These are phyloP conservation scores for Paradoxurus hermaphroditus DNA, from an alignment of 2,113 vertebrate species.

Conservation along the genomic window DNA sequence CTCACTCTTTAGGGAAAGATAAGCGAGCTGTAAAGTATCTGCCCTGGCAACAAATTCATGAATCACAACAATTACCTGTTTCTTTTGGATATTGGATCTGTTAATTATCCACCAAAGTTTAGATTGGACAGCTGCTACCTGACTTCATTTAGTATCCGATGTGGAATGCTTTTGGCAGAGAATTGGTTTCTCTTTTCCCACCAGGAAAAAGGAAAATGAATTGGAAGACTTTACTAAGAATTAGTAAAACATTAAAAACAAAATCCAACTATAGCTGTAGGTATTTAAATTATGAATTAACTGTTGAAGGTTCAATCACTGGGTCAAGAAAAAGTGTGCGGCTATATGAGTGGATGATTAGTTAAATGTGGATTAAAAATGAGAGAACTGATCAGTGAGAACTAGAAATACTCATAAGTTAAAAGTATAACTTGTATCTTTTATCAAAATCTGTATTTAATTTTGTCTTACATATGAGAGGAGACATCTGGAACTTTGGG, in stretches of 20 bases:
- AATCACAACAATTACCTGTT: constrained; percentile 82
- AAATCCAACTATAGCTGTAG: constrained; percentile 38
- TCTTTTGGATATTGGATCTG: constrained; percentile 80
- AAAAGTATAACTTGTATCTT: constrained; percentile 70
- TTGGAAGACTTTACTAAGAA: constrained; percentile 73
- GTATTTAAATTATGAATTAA: constrained; percentile 61
- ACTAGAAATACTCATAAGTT: constrained; percentile 60
- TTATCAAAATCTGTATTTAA: constrained; percentile 72
- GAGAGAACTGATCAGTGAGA: constrained; percentile 1
- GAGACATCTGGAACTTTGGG: constrained; percentile 81
- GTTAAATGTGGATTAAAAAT: constrained; percentile 17
- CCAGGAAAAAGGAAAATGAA: constrained; percentile 76
- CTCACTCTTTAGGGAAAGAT: constrained; percentile 79
- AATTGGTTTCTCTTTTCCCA: constrained; percentile 69
- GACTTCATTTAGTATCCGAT: constrained; percentile 77
- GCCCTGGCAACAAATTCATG: constrained; percentile 79
- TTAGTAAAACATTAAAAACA: constrained; percentile 61
- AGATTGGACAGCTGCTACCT: constrained; percentile 84
- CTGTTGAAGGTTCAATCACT: constrained; percentile 26
- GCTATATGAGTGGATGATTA: constrained; percentile 5
- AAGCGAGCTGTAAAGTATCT: constrained; percentile 74
- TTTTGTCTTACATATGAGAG: constrained; percentile 72
- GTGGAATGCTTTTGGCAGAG: constrained; percentile 80
- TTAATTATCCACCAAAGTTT: constrained; percentile 82
- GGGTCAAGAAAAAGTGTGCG: constrained; percentile 55